Base-by-base conservation (phyloP, 2,888 invertebrate genomes). In the Siphonodentalium dalli region DNA sequence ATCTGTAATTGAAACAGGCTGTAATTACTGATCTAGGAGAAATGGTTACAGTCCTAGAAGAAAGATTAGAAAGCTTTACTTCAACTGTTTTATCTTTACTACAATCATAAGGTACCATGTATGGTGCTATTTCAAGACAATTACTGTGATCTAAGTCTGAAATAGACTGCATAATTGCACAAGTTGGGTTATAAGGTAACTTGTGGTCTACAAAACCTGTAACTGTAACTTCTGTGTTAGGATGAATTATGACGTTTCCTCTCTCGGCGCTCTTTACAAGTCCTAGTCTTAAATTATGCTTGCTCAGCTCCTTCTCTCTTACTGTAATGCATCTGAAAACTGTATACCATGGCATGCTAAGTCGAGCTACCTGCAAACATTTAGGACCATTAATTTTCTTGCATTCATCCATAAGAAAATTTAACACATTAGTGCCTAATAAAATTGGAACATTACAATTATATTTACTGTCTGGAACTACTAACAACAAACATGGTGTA, bases 391-490 rank as follows among this genome's bases (percentile, higher is more conserved):
- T 18, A n/a, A 29, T 28, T 28, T 31, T 11, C 15, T 31, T 18
- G 9, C n/a, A 24, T 8, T 8, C 27, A 7, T 38, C 20, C 46
- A 52, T 26, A 11, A 33, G 9, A 18, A 4, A 5, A n/a, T 24
- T 9, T 11, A 41, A 13, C 1, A 37, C 9, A 18, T 45, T 38
- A 15, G 31, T 45, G 8, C 46, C 46, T 8, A 52, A 18, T n/a
- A 52, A 24, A 13, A 52, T 15, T 9, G 44, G 52, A 21, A 39
- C 40, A 18, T 15, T 6, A 9, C n/a, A 13, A 27, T 46, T 45
- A 21, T 52, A 52, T 20, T 34, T n/a, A 15, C 40, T 46, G 20
- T 45, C 38, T 18, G 46, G 40, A 24, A 52, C 52, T 7, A 52
- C 40, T 3, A 52, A 15, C 7, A 40, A 39, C 11, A 48, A 40